Base-by-base conservation (phyloP, 2,797 vertebrate species). In the Scolopax bukidnonensis region DNA sequence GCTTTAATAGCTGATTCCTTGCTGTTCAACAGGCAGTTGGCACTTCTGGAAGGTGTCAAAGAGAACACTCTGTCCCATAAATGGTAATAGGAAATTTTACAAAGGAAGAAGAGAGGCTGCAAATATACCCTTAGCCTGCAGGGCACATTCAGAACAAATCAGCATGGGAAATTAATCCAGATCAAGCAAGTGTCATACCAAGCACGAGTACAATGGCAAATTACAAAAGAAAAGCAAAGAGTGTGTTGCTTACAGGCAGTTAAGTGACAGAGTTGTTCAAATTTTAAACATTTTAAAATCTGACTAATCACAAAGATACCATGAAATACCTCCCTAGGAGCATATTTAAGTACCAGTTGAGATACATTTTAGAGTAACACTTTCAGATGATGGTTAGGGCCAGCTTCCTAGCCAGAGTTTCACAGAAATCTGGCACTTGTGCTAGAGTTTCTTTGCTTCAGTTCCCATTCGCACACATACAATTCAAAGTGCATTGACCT, bases 161-260 rank as follows among this genome's bases (percentile, higher is more conserved):
- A 82, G 51, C 71, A 64, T 4, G 33, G n/a, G 53, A 92, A 90
- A 95, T 92, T 67, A 93, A 94, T 76, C 68, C 71, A 87, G 45
- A 89, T 83, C 32, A 74, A 87, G 56, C 18, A 76, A 82, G 48
- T 54, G n/a, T 47, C 43, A 56, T 33, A 70, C 5, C 40, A 87
- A 70, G 36, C 51, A 38, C 1, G 3, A 78, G 5, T 24, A 28
- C 28, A 90, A 88, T 3, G 84, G 70, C 32, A 84, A 87, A 92
- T 60, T 74, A 79, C 13, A 77, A 92, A 93, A 56, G 19, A 74
- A 79, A 79, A 63, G 36, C 20, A 79, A 91, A 82, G 56, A 4
- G 0, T 32, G 17, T 16, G 40, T 36, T 80, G 45, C 33, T 87
- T 81, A 38, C 1, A 0, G 50, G 47, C 59, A 93, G 25, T n/a